Conservation (phyloP, 1,140 invertebrate genomes). For the Latrodectus geometricus region DNA sequence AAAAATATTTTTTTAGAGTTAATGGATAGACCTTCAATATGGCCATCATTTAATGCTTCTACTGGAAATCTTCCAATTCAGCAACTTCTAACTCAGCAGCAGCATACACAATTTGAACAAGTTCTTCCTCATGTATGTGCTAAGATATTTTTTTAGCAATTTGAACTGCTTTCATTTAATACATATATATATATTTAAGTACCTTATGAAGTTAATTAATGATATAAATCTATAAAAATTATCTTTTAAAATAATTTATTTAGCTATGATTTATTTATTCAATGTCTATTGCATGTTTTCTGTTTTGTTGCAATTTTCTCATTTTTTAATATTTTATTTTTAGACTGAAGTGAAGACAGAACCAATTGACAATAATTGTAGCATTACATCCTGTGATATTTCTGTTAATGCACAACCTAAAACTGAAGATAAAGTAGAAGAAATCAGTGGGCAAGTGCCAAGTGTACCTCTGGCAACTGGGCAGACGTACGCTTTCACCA, state of each 20-base stretch:
- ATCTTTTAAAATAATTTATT: no score
- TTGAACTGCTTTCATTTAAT: no score
- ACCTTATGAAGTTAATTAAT: no score
- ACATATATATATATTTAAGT: no score
- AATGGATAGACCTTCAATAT: constrained; percentile 48
- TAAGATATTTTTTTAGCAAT: neutral
- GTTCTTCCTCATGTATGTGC: constrained; percentile 46
- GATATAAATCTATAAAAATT: no score
- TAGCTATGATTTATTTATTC: no score
- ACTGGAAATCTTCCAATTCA: constrained; percentile 47
- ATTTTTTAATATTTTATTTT: neutral
- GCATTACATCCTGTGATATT: constrained; percentile 38
- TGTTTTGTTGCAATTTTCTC: neutral
- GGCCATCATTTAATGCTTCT: constrained; percentile 49
- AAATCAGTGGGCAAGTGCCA: constrained; percentile 57
- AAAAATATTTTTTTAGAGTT: constrained; percentile 31
- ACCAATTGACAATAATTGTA: constrained; percentile 29
- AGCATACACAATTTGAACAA: constrained; percentile 57
- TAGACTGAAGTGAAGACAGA: constrained; percentile 48
- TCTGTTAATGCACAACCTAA: constrained; percentile 23
- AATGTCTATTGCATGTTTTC: neutral
- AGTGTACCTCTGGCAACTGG: constrained; percentile 56
- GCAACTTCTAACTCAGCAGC: constrained; percentile 51
- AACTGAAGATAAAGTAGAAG: constrained; percentile 52
- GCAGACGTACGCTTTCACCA: constrained; percentile 60